phyloP scores from a whole-genome alignment of 2,797 vertebrate species.

The Sebastes melanostomus region DNA sequence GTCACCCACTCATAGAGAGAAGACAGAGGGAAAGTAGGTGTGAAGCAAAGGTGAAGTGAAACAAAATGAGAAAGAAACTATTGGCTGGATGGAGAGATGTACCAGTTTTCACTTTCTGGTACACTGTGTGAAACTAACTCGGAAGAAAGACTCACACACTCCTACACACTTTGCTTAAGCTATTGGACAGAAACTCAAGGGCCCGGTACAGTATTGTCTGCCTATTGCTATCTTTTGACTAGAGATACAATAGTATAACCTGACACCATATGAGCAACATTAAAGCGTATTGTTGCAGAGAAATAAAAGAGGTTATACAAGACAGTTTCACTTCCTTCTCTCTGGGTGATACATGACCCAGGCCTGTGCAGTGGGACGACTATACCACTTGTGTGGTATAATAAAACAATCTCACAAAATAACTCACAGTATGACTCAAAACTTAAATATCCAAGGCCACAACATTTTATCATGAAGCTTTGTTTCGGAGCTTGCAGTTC shows the following conservation, averaged over 20 bases:
- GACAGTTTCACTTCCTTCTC: slow-evolving; percentile 43
- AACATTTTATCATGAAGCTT: background rate
- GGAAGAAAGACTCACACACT: background rate
- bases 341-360: background rate
- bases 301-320: slow-evolving; percentile 12
- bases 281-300: slow-evolving; percentile 11
- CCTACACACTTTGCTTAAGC: slow-evolving; percentile 11
- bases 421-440: background rate
- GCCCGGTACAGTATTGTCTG: slow-evolving; percentile 15
- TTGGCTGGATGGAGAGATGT: slow-evolving; percentile 3
- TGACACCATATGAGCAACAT: slow-evolving; percentile 37
- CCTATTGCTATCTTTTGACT: slow-evolving; percentile 38
- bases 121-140: slow-evolving; percentile 17
- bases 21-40: slow-evolving; percentile 27
- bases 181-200: slow-evolving; percentile 21
- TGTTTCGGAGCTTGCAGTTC: background rate
- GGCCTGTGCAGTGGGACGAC: background rate
- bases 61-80: slow-evolving; percentile 15
- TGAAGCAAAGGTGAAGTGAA: slow-evolving; percentile 34
- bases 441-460: background rate
- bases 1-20: slow-evolving; percentile 29
- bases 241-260: slow-evolving; percentile 53
- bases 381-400: background rate
- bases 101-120: slow-evolving; percentile 20
- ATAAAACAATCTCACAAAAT: background rate